Evolutionary conservation across 2,113 vertebrate genomes (phyloP).

Genomic region (Entelurus aequoreus): DNA sequence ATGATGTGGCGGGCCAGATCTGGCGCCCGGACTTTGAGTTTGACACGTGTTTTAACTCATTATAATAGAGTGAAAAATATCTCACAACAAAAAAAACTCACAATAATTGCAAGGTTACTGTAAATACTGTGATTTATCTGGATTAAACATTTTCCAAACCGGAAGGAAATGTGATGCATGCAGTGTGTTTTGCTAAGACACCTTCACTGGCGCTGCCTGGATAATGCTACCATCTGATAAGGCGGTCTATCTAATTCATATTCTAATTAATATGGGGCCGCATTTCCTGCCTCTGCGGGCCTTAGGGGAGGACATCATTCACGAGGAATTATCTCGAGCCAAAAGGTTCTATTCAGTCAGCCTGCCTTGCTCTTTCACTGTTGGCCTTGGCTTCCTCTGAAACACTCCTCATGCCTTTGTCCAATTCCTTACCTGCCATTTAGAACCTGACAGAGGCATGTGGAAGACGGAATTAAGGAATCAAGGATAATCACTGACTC

Average conservation of each 20-base stretch:
- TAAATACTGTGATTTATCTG: too few relatives aligned
- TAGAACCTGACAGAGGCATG: conserved; percentile 14
- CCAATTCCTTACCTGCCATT: conserved; percentile 26
- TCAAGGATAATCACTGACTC: conserved; percentile 3
- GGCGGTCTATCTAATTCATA: conserved; percentile 64
- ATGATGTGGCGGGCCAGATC: too few relatives aligned
- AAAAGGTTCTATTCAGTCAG: conserved; percentile 47
- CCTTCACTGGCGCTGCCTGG: conserved; percentile 26
- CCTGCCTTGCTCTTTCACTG: conserved; percentile 31
- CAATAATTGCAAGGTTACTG: too few relatives aligned
- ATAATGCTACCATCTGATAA: conserved; percentile 64
- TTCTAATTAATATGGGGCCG: conserved; percentile 71
- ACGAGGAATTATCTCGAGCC: conserved; percentile 56
- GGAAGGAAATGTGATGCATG: conserved; percentile 30
- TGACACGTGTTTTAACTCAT: too few relatives aligned
- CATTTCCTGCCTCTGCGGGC: conserved; percentile 55
- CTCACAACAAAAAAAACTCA: too few relatives aligned
- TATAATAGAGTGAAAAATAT: too few relatives aligned
- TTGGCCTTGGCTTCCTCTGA: conserved; percentile 18
- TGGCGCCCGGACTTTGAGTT: too few relatives aligned
- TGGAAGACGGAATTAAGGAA: conserved; percentile 13
- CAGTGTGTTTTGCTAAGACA: conserved; percentile 18
- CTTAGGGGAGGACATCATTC: conserved; percentile 59
- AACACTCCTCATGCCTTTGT: conserved; percentile 31
- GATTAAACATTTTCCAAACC: neutral